phyloP scores from a whole-genome alignment of 2,888 invertebrate genomes.

The Drosophila pegasa region DNA sequence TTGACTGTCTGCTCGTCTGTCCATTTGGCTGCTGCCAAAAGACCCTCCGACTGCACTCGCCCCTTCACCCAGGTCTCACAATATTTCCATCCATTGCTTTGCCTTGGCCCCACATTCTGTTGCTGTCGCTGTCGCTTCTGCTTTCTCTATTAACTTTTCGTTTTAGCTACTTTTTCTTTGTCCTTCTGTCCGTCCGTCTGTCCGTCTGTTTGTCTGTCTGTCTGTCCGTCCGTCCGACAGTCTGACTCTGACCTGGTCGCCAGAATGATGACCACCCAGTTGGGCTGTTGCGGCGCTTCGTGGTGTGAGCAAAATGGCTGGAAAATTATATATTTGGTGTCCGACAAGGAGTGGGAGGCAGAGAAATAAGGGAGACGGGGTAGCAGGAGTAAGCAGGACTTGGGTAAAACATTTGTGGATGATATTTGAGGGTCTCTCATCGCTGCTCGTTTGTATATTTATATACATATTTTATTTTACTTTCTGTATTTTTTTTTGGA shows the following conservation, averaged over 20 bases:
- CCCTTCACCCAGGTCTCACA: background rate
- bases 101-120: constrained; percentile 77
- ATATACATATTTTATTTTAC: constrained; percentile 5
- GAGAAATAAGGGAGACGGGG: background rate
- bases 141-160: constrained; percentile 80
- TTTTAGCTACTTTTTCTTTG: constrained; percentile 79
- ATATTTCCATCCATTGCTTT: constrained; percentile 26
- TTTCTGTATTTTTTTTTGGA: constrained; percentile 15
- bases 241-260: constrained; percentile 72
- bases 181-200: constrained; percentile 46
- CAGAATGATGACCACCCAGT: constrained; percentile 71
- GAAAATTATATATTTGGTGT: constrained; percentile 45
- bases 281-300: constrained; percentile 23
- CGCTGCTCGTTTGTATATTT: constrained; percentile 38
- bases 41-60: constrained; percentile 8
- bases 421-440: constrained; percentile 43
- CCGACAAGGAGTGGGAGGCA: background rate
- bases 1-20: constrained; percentile 71
- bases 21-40: constrained; percentile 54
- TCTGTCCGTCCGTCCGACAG: constrained; percentile 45
- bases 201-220: constrained; percentile 36
- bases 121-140: constrained; percentile 69
- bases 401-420: constrained; percentile 40
- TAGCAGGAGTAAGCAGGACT: background rate
- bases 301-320: constrained; percentile 49